Conservation (phyloP, 2,113 vertebrate species). For the Crotalus tigris region DNA sequence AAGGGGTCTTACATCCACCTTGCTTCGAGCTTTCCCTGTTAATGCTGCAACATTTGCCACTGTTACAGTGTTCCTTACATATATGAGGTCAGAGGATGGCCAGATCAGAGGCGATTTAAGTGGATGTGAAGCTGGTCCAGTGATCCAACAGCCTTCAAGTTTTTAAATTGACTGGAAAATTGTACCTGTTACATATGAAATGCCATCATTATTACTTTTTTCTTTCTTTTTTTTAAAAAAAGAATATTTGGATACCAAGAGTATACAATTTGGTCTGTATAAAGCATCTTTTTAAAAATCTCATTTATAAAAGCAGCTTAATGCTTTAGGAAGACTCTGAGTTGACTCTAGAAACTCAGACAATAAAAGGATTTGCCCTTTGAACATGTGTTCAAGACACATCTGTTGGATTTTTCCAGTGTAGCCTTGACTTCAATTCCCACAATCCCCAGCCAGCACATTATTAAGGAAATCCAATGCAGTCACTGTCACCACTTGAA, state of each 20-base stretch:
- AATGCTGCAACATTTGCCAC: conserved; percentile 95
- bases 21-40: conserved; percentile 93
- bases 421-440: not conserved
- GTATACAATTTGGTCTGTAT: conserved; percentile 19
- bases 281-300: conserved; percentile 42
- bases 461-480: not conserved
- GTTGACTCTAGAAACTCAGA: conserved; percentile 10
- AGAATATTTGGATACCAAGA: conserved; percentile 19
- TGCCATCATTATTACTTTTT: accelerated
- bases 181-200: not conserved
- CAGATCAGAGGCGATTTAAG: conserved; percentile 32
- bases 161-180: conserved; percentile 64
- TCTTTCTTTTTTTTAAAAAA: not conserved
- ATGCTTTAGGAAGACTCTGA: conserved; percentile 36
- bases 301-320: conserved; percentile 40
- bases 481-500: not conserved
- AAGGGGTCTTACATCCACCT: conserved; percentile 88
- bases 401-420: not conserved
- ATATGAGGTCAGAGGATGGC: conserved; percentile 72
- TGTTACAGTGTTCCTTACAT: conserved; percentile 88
- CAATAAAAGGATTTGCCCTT: conserved; percentile 29
- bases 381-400: not conserved
- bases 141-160: conserved; percentile 80
- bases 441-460: not conserved
- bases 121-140: conserved; percentile 72